Evolutionary conservation across 2,113 vertebrate genomes (phyloP).

Genomic region (Daubentonia madagascariensis): DNA sequence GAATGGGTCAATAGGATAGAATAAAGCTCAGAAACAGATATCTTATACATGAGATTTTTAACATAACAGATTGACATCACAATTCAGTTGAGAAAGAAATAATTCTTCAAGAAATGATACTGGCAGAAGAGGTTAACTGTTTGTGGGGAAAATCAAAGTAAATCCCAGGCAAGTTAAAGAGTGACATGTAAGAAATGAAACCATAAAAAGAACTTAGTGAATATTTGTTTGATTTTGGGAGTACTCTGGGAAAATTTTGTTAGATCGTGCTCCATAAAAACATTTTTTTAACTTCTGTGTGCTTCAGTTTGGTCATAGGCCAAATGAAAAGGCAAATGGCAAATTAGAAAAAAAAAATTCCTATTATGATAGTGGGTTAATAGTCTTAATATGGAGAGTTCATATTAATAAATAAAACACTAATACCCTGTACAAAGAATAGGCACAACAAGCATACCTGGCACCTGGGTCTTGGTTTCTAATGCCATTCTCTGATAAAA

Average conservation of each 20-base stretch:
- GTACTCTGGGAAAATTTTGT: background rate
- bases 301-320: background rate
- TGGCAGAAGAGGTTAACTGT: background rate
- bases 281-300: background rate
- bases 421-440: background rate
- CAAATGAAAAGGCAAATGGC: background rate
- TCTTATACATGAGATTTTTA: background rate
- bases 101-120: background rate
- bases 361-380: background rate
- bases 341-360: background rate
- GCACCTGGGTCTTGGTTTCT: background rate
- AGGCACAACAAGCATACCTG: rapidly evolving
- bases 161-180: background rate
- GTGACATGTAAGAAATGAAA: background rate
- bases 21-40: background rate
- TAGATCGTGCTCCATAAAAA: background rate
- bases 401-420: background rate
- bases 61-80: background rate
- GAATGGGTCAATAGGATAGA: background rate
- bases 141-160: background rate
- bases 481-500: background rate
- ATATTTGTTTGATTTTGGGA: background rate
- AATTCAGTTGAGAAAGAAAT: background rate
- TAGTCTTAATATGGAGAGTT: background rate
- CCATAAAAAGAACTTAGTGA: background rate